These are phyloP conservation scores for Chironomus tepperi DNA, from an alignment of 1,140 invertebrate species.

Conservation along the genomic window DNA sequence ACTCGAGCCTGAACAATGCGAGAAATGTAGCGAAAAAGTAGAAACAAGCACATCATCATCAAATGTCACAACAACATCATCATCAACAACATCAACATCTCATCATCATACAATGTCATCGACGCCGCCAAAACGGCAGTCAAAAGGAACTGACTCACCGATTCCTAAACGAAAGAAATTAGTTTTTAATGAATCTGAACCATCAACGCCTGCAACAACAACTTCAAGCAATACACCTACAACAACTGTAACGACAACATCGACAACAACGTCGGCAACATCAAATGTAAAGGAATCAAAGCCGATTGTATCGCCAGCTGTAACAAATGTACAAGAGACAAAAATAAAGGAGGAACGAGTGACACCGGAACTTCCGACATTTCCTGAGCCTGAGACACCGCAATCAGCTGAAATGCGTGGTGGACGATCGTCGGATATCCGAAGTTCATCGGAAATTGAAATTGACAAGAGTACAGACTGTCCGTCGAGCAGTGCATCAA, in stretches of 20 bases:
- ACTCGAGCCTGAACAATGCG: slow-evolving; percentile 39
- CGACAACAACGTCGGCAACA: slow-evolving; percentile 25
- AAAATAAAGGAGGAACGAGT: slow-evolving; percentile 49
- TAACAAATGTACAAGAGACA: slow-evolving; percentile 32
- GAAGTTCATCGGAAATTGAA: neutral
- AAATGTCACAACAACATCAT: slow-evolving; percentile 27
- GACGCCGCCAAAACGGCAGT: slow-evolving; percentile 1
- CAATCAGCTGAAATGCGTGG: slow-evolving; percentile 41
- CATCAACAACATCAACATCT: neutral
- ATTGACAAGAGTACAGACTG: slow-evolving; percentile 23
- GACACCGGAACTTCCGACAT: slow-evolving; percentile 47
- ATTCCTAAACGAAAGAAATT: slow-evolving; percentile 33
- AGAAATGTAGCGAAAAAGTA: slow-evolving; percentile 32
- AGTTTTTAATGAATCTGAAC: slow-evolving; percentile 37
- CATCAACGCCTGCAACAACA: slow-evolving; percentile 30
- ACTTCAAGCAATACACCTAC: slow-evolving; percentile 27
- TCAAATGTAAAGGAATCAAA: slow-evolving; percentile 15
- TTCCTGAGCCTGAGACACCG: slow-evolving; percentile 28
- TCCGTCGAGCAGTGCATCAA: slow-evolving; percentile 17
- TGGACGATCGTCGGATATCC: slow-evolving; percentile 26
- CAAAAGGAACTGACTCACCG: neutral
- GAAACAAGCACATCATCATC: slow-evolving; percentile 17
- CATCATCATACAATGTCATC: neutral
- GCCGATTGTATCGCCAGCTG: neutral
- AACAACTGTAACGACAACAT: neutral